phyloP scores from a whole-genome alignment of 2,797 vertebrate species.

The Sebastes oblongus region DNA sequence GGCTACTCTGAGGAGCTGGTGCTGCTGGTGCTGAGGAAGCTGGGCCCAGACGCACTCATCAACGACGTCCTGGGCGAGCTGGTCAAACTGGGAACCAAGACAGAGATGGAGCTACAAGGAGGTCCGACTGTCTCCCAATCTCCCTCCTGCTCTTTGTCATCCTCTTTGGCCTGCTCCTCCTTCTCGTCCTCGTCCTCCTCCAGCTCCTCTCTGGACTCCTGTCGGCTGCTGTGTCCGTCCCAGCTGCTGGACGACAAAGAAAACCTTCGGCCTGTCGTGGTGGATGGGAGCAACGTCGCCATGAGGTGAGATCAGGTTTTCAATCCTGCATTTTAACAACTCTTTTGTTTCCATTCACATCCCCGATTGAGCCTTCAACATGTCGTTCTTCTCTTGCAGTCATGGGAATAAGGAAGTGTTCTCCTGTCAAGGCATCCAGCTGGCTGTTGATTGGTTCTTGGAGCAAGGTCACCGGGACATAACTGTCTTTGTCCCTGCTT shows the following conservation, averaged over 20 bases:
- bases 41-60: constrained; percentile 93
- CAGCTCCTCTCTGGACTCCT: constrained; percentile 83
- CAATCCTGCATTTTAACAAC: neutral
- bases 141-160: constrained; percentile 57
- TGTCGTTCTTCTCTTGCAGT: constrained; percentile 77
- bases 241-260: constrained; percentile 89
- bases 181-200: constrained; percentile 67
- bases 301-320: constrained; percentile 89
- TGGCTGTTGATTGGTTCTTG: constrained; percentile 96
- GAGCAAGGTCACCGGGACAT: constrained; percentile 92
- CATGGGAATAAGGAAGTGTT: constrained; percentile 98
- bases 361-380: neutral
- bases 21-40: constrained; percentile 92
- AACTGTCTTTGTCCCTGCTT: constrained; percentile 95
- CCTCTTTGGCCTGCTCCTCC: constrained; percentile 70
- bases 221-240: constrained; percentile 83
- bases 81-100: constrained; percentile 95
- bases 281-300: constrained; percentile 97
- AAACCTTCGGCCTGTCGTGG: constrained; percentile 92
- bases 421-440: constrained; percentile 95
- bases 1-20: constrained; percentile 95
- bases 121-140: constrained; percentile 35
- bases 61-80: constrained; percentile 97
- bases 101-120: constrained; percentile 83
- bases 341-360: neutral